Evolutionary conservation across 2,797 vertebrate species (phyloP), one percentile per base, ranked within the genome.

Genomic region (Echeneis naucrates): DNA sequence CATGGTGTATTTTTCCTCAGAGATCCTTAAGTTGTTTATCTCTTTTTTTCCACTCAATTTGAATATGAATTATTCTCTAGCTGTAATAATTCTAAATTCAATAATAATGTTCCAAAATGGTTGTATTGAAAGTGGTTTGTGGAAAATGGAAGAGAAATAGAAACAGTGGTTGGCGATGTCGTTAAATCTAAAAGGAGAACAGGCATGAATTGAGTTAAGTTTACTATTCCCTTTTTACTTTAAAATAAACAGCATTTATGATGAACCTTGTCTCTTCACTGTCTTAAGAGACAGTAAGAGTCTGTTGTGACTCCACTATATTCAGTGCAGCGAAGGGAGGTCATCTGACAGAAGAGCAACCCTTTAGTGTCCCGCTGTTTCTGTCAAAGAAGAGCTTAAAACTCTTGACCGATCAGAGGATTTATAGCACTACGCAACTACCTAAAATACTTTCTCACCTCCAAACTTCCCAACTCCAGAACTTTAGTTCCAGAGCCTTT

Each of bases 61-160:
- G 16, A 54, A 23, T 51, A 14, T 47, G 30, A 32, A 11, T 40
- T 11, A 53, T 27, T 45, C 32, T 65, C 40, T 24, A 64, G 26
- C 1, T 23, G 8, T 17, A 53, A 48, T 68, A 27, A 68, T 66
- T 61, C 11, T 54, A 3, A 40, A 33, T 33, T 47, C 21, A 75
- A 72, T 59, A 78, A 37, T 50, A 37, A 63, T 7, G 37, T 37
- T 48, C 26, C 44, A 60, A 57, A 74, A 62, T 21, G 17, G 12
- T 48, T 50, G 42, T n/a, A 58, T 47, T 17, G 54, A 60, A 56
- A 14, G 27, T 56, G 44, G 37, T 32, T 62, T 19, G 35, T 56
- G 51, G 40, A 62, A 74, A 61, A 73, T 42, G 16, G 27, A 45
- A 27, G 35, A 35, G 35, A 23, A 56, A 55, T 44, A 40, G 45